Evolutionary conservation across 2,797 vertebrate species (phyloP), one percentile per base, ranked within the genome.

Genomic region (Hyperoplus immaculatus): DNA sequence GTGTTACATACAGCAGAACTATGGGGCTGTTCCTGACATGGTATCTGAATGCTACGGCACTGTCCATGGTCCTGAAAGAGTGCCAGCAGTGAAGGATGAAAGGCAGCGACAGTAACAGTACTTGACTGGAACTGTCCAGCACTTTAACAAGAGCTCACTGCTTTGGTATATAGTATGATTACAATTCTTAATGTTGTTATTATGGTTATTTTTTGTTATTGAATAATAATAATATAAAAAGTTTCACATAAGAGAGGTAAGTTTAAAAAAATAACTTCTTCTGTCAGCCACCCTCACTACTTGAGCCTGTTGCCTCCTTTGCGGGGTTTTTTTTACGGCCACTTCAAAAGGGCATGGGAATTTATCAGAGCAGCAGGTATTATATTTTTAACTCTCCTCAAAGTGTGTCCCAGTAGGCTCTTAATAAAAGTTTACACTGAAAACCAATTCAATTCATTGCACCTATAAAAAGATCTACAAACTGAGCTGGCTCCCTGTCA

Each of bases 11-110:
- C 18, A 45, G 42, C 12, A 69, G 41, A 39, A 43, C 56, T 36
- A 38, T 6, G 12, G 9, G 14, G 47, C 18, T 38, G n/a, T 47
- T 41, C 5, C n/a, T 6, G 49, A 54, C 36, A 57, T 12, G 15
- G 1, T 50, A 47, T 50, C 47, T 4, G 6, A 53, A n/a, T 39
- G 36, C n/a, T 51, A 39, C 54, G 3, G 3, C 0, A 47, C 78
- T 77, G 75, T 75, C 75, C 12, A 1, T 59, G 57, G 70, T 81
- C 47, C 83, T 85, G 70, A 65, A 77, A 29, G 1, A 4, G 7
- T 46, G 47, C 60, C 57, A 55, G 4, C 18, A 39, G 64, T 55
- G 8, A 59, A 47, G 58, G 15, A 58, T 73, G 53, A 39, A 63
- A 64, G 53, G 14, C 38, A 56, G 59, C 21, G 39, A 18, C 42